Conservation (phyloP, 2,113 vertebrate genomes). For the Onychorhynchus coronatus region DNA sequence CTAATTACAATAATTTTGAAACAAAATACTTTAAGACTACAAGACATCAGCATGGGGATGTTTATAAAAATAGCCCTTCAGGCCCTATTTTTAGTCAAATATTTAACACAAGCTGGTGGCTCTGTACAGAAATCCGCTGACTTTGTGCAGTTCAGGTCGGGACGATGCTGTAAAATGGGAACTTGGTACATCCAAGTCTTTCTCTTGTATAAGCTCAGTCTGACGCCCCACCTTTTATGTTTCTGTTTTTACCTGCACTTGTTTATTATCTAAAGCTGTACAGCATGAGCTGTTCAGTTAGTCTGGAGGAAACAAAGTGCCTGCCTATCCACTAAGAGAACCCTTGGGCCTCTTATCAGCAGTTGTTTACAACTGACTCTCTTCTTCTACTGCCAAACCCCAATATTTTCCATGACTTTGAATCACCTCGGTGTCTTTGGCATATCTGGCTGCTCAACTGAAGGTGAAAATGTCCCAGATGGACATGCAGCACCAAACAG, state of each 20-base stretch:
- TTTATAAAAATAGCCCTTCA: neutral
- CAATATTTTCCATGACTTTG: neutral
- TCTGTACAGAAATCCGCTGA: neutral
- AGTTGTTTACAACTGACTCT: neutral
- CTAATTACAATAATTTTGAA: neutral
- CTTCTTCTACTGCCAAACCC: neutral
- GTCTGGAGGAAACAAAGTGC: neutral
- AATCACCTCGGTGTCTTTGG: neutral
- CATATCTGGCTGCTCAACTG: neutral
- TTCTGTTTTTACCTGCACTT: neutral
- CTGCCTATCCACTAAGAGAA: neutral
- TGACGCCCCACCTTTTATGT: neutral
- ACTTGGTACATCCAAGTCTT: neutral
- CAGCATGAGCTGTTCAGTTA: neutral
- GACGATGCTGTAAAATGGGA: neutral
- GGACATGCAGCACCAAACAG: neutral
- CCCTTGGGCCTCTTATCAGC: neutral
- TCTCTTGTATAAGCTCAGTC: neutral
- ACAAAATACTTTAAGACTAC: neutral
- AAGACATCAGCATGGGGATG: neutral
- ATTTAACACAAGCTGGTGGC: neutral
- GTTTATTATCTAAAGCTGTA: neutral
- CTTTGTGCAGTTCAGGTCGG: neutral
- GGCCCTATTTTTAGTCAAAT: neutral
- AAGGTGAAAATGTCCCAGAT: neutral